Evolutionary conservation across 2,113 vertebrate genomes (phyloP).

Genomic region (Polypterus bichir): DNA sequence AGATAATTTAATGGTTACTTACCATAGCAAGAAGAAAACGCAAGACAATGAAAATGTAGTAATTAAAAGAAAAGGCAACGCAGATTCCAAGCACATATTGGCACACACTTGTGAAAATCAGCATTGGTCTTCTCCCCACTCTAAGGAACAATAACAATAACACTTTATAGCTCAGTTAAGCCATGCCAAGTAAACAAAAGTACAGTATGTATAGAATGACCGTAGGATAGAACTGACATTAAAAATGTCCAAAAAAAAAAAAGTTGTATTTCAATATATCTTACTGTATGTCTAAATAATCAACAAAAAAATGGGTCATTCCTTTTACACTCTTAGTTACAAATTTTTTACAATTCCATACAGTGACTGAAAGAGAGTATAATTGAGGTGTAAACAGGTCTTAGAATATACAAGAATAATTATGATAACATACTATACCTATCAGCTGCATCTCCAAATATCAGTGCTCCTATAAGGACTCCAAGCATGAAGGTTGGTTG

Average conservation of each 20-base stretch:
- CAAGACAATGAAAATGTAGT: conserved; percentile 61
- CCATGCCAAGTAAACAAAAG: not conserved
- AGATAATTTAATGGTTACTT: conserved; percentile 29
- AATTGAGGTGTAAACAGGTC: no score
- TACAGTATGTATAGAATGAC: conserved; percentile 17
- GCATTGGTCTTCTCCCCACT: conserved; percentile 61
- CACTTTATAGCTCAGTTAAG: no score
- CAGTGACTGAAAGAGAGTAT: no score
- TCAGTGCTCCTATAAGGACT: conserved; percentile 71
- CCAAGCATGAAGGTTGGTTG: conserved; percentile 86
- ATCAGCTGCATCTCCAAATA: conserved; percentile 82
- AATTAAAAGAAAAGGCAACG: conserved; percentile 68
- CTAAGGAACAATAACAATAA: conserved; percentile 38
- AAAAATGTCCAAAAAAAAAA: conserved; percentile 24
- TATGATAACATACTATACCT: conserved; percentile 44
- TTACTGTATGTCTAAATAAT: conserved; percentile 17
- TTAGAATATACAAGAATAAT: no score
- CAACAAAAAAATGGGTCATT: conserved; percentile 18
- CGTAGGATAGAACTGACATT: conserved; percentile 13
- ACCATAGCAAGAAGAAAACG: conserved; percentile 84
- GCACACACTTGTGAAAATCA: conserved; percentile 65
- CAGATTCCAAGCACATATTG: conserved; percentile 68
- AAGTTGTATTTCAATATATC: conserved; percentile 11
- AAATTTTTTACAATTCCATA: no score
- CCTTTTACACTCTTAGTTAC: no score